These are phyloP conservation scores for Lasiommata megera DNA, from an alignment of 2,888 invertebrate species.

Conservation along the genomic window DNA sequence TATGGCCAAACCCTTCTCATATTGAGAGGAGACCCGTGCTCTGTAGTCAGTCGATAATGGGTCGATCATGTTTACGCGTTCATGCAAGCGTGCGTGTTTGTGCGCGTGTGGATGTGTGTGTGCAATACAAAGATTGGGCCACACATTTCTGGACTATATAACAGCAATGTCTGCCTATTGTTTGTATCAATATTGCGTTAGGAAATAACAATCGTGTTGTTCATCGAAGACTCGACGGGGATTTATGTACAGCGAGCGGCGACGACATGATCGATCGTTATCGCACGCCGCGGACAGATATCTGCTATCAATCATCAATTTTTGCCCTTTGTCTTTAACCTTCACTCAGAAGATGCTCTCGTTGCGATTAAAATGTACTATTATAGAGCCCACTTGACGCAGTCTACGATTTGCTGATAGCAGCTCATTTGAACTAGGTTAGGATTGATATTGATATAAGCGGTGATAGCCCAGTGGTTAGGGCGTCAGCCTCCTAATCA, in stretches of 20 bases:
- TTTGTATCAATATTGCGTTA: conserved; percentile 8
- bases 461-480: no score
- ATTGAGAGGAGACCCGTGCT: no score
- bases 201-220: conserved; percentile 1
- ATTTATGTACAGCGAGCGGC: conserved; percentile 4
- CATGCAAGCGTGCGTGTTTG: no score
- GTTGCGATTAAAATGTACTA: conserved; percentile 1
- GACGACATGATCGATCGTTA: conserved; percentile 29
- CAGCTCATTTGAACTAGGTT: no score
- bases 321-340: conserved; percentile 30
- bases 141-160: background rate
- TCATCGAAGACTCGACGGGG: background rate
- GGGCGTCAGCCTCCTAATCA: no score
- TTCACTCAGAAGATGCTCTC: conserved; percentile 7
- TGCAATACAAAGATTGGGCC: background rate
- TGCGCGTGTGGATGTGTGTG: no score
- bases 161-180: background rate
- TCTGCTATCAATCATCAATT: conserved; percentile 31
- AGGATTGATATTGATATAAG: no score
- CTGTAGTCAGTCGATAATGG: no score
- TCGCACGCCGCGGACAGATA: conserved; percentile 31
- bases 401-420: no score
- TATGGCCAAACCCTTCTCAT: no score
- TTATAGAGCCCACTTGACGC: no score
- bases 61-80: no score